These are phyloP conservation scores for Drosophila orosa DNA, from an alignment of 1,140 invertebrate species.

Conservation along the genomic window DNA sequence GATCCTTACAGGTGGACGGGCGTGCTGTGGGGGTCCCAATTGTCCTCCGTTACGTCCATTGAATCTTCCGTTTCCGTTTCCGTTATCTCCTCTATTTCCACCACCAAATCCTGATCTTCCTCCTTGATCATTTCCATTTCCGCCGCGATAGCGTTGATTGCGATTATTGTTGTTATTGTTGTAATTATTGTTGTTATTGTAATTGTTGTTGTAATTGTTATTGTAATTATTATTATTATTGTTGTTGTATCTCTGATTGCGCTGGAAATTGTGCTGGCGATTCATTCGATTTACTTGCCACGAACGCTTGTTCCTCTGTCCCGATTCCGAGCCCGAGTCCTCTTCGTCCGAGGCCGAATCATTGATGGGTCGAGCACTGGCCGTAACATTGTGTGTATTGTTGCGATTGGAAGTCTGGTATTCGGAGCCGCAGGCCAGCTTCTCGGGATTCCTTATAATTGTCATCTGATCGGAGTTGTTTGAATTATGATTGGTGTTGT, in stretches of 20 bases:
- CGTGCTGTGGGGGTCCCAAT: not conserved
- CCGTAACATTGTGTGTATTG: slow-evolving; percentile 1
- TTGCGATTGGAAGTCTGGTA: slow-evolving; percentile 3
- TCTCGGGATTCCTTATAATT: not conserved
- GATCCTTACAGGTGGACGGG: not conserved
- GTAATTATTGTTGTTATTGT: too few relatives aligned
- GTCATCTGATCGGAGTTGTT: not conserved
- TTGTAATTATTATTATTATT: not conserved
- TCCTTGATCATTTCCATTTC: not conserved
- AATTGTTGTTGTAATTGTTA: not conserved
- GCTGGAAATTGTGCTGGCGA: not conserved
- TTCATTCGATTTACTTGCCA: not conserved
- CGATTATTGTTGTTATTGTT: not conserved
- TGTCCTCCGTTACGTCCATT: not conserved
- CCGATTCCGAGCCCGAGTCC: not conserved
- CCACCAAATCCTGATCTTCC: not conserved
- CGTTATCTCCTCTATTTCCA: not conserved
- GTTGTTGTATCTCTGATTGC: not conserved
- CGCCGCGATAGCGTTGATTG: not conserved
- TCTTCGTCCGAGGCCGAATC: accelerated
- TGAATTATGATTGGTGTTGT: too few relatives aligned
- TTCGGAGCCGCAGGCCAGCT: slow-evolving; percentile 3
- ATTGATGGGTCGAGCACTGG: slow-evolving; percentile 3
- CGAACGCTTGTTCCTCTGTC: too few relatives aligned
- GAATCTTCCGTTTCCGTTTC: not conserved